These are phyloP conservation scores for Heliconius erato DNA, from an alignment of 2,888 invertebrate genomes.

Conservation along the genomic window DNA sequence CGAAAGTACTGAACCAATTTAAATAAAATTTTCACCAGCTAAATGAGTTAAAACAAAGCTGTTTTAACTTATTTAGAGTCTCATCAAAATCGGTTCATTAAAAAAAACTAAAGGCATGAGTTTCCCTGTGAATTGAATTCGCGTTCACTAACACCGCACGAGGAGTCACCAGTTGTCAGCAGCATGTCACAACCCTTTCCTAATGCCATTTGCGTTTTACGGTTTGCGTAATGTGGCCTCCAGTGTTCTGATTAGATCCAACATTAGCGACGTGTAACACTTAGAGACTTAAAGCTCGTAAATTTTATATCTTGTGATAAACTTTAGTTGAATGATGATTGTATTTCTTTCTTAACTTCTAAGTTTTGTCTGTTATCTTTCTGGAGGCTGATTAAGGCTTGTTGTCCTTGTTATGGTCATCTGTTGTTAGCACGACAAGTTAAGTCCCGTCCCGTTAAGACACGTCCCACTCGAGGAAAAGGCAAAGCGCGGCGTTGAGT, in stretches of 20 bases:
- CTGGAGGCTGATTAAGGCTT: too few relatives aligned
- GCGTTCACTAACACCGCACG: conserved; percentile 44
- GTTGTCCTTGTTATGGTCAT: too few relatives aligned
- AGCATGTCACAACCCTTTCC: conserved; percentile 76
- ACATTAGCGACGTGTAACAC: conserved; percentile 33
- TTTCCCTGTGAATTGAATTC: background rate
- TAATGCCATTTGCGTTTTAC: conserved; percentile 81
- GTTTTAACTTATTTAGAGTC: too few relatives aligned
- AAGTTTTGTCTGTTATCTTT: background rate
- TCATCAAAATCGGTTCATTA: too few relatives aligned
- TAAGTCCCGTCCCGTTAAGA: too few relatives aligned
- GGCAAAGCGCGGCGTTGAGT: background rate
- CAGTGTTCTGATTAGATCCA: conserved; percentile 48
- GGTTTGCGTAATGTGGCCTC: conserved; percentile 66
- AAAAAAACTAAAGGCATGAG: too few relatives aligned
- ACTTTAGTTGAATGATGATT: background rate
- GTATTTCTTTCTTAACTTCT: background rate
- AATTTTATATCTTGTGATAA: conserved; percentile 24
- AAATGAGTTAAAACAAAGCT: too few relatives aligned
- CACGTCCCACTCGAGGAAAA: too few relatives aligned
- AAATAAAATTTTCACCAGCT: too few relatives aligned
- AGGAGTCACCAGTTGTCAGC: conserved; percentile 41
- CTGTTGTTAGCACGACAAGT: too few relatives aligned
- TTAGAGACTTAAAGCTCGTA: background rate
- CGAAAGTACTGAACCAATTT: too few relatives aligned